These are phyloP conservation scores for Halichondria panicea DNA, from an alignment of 37 sponge, comb jelly and placozoan species.

Conservation along the genomic window DNA sequence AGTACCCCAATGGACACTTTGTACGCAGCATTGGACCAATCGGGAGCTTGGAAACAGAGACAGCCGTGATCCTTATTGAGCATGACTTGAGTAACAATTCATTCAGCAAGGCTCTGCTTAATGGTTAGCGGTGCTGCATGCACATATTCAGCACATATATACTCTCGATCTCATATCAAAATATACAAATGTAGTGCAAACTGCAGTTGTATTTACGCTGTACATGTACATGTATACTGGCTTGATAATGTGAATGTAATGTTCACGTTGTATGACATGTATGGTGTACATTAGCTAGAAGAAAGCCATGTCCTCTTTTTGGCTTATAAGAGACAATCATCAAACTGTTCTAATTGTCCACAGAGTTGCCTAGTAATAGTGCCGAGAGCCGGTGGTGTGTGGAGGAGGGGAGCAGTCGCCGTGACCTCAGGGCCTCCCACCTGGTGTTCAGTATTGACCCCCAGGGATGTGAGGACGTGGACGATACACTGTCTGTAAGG, in stretches of 20 bases:
- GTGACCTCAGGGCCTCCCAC: conserved; percentile 58
- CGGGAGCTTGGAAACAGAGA: conserved; percentile 76
- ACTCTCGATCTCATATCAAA: no score
- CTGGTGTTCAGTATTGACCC: conserved; percentile 82
- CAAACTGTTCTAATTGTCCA: not conserved
- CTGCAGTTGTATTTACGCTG: no score
- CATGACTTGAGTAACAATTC: conserved; percentile 27
- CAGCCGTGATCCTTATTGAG: conserved; percentile 52
- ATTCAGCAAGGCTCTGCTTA: conserved; percentile 54
- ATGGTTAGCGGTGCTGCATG: conserved; percentile 23
- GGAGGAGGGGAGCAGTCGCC: conserved; percentile 19
- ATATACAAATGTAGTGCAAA: no score
- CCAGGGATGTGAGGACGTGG: conserved; percentile 84
- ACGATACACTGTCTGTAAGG: conserved; percentile 80
- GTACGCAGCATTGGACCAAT: conserved; percentile 76
- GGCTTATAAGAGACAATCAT: not conserved
- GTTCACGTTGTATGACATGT: no score
- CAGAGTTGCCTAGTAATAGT: conserved; percentile 24
- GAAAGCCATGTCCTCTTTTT: no score
- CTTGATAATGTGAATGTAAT: no score
- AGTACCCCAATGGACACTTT: conserved; percentile 85
- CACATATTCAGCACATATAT: no score
- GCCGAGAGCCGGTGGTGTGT: conserved; percentile 30
- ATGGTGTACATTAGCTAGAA: no score
- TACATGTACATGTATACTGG: no score